A percentile compares a stretch with the other conserved stretches of the same genome.
These are phyloP conservation scores for Rugalucina vietnamica DNA, from an alignment of 2,888 invertebrate genomes.

Conservation along the genomic window DNA sequence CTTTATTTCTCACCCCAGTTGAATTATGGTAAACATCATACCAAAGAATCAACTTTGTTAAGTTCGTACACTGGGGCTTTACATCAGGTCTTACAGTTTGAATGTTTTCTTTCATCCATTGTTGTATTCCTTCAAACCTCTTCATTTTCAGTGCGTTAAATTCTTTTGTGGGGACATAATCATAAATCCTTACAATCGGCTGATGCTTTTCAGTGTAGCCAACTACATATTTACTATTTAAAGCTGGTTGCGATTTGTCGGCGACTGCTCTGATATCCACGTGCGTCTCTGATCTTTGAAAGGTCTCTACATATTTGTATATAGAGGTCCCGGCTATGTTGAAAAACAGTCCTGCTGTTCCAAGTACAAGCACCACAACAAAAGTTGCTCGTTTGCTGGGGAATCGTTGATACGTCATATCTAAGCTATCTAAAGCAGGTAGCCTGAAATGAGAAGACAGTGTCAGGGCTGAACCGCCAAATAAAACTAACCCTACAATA, in stretches of 20 bases:
- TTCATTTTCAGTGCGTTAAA: neutral
- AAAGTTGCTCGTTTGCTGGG: neutral
- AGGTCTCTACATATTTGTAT: neutral
- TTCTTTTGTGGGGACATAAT: neutral
- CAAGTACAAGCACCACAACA: neutral
- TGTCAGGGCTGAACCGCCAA: too few species aligned
- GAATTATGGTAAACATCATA: constrained; percentile 19
- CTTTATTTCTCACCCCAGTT: constrained; percentile 2
- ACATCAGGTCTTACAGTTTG: neutral
- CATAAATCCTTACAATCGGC: neutral
- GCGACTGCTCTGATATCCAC: neutral
- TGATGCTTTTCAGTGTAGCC: neutral
- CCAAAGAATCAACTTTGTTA: constrained; percentile 29
- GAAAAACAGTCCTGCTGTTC: neutral
- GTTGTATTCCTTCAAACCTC: neutral
- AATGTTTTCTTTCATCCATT: neutral
- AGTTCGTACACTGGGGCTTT: neutral
- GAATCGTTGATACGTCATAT: too few species aligned
- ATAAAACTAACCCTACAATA: too few species aligned
- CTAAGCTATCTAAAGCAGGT: too few species aligned
- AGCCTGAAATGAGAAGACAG: too few species aligned
- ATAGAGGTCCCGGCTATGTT: neutral
- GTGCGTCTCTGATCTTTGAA: neutral
- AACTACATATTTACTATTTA: neutral
- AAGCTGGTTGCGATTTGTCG: neutral